phyloP scores from a whole-genome alignment of 2,797 vertebrate genomes.

The Hyperoplus lanceolatus region DNA sequence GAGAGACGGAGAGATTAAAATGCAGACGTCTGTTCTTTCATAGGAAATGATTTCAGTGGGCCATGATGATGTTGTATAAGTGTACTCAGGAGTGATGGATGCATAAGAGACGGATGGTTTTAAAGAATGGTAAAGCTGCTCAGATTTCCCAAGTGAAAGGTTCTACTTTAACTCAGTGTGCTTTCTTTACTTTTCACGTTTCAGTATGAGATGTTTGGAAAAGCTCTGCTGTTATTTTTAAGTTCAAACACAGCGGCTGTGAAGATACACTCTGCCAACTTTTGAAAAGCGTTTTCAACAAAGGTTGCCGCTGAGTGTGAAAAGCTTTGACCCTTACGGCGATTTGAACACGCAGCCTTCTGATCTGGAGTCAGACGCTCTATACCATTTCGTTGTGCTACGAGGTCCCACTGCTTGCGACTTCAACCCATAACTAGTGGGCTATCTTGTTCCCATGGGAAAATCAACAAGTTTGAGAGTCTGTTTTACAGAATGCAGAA shows the following conservation, averaged over 20 bases:
- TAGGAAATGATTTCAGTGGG: conserved; percentile 35
- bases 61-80: conserved; percentile 22
- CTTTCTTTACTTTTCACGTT: conserved; percentile 3
- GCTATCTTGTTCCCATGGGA: neutral
- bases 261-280: neutral
- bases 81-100: conserved; percentile 26
- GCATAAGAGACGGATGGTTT: conserved; percentile 4
- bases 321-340: conserved; percentile 6
- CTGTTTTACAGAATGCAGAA: conserved; percentile 2
- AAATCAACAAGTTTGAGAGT: neutral
- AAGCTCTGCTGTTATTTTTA: neutral
- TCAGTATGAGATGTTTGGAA: neutral
- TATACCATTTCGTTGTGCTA: neutral
- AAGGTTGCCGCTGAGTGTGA: neutral
- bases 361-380: conserved; percentile 24
- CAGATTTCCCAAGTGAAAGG: conserved; percentile 7
- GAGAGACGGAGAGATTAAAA: conserved; percentile 23
- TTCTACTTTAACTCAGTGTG: neutral
- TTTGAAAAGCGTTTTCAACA: neutral
- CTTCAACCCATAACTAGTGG: neutral
- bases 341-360: conserved; percentile 29
- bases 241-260: neutral
- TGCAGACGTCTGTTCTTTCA: conserved; percentile 43
- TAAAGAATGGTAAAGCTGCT: neutral
- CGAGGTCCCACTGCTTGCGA: neutral